These are phyloP conservation scores for Papilio protenor DNA, from an alignment of 2,888 invertebrate genomes.

Conservation along the genomic window DNA sequence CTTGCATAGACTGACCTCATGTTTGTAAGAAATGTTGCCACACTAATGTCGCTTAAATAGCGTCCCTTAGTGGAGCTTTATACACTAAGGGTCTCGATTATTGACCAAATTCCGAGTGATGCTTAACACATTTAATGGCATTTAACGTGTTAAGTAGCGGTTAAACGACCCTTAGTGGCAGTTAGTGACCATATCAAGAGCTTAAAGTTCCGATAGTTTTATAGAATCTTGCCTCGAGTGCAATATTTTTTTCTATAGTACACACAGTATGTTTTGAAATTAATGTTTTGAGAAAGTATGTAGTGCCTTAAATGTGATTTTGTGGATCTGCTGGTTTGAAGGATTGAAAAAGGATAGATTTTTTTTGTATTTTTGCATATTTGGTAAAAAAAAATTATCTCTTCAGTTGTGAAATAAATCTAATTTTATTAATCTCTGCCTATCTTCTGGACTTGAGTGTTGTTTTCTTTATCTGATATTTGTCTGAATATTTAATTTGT, in stretches of 20 bases:
- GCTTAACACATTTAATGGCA: background rate
- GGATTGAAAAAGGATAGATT: background rate
- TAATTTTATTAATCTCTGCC: background rate
- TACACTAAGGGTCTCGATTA: background rate
- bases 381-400: too few species aligned
- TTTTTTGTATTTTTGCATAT: background rate
- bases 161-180: background rate
- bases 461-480: background rate
- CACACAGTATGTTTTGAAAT: background rate
- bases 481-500: background rate
- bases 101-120: background rate
- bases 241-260: too few species aligned
- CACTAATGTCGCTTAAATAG: background rate
- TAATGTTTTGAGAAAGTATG: background rate
- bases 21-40: constrained; percentile 40
- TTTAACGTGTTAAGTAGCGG: background rate
- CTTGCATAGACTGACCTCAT: constrained; percentile 42
- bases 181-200: constrained; percentile 49
- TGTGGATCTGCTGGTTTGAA: constrained; percentile 8
- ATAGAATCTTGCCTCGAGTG: too few species aligned
- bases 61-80: background rate
- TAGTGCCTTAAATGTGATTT: constrained; percentile 31
- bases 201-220: constrained; percentile 39
- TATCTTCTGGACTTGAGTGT: background rate
- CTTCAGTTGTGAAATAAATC: background rate